Percentiles rank a stretch among this genome's conserved stretches.
These are phyloP conservation scores for Phymorhynchus buccinoides DNA, from an alignment of 1,140 invertebrate species.

Conservation along the genomic window DNA sequence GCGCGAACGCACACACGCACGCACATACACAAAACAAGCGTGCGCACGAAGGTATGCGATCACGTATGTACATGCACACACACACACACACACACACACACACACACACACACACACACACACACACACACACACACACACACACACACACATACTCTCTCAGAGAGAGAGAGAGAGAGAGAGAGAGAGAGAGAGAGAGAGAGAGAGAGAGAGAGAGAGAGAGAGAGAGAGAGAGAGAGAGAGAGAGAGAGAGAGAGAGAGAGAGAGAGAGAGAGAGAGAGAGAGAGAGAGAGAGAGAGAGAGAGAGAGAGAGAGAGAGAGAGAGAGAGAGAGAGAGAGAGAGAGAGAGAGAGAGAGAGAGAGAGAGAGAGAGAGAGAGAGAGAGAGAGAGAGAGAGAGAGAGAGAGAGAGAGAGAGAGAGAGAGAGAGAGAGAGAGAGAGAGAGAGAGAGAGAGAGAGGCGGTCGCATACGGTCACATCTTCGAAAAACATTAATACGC, in stretches of 20 bases:
- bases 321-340: no score
- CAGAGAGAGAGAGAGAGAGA: background rate
- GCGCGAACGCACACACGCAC: background rate
- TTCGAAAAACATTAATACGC: no score
- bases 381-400: no score
- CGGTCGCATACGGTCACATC: no score
- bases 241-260: constrained; percentile 17
- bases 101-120: constrained; percentile 13
- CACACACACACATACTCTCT: constrained; percentile 2
- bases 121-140: constrained; percentile 24
- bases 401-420: no score
- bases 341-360: no score
- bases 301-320: no score
- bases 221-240: constrained; percentile 9
- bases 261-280: constrained; percentile 2
- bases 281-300: background rate
- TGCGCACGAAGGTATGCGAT: background rate
- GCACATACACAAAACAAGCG: background rate
- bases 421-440: no score
- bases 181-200: background rate
- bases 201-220: background rate
- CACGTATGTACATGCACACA: constrained; percentile 1
- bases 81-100: background rate
- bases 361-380: no score
- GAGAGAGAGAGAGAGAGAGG: no score